Evolutionary conservation across 1,140 invertebrate genomes (phyloP).

Genomic region (Asobara japonica): DNA sequence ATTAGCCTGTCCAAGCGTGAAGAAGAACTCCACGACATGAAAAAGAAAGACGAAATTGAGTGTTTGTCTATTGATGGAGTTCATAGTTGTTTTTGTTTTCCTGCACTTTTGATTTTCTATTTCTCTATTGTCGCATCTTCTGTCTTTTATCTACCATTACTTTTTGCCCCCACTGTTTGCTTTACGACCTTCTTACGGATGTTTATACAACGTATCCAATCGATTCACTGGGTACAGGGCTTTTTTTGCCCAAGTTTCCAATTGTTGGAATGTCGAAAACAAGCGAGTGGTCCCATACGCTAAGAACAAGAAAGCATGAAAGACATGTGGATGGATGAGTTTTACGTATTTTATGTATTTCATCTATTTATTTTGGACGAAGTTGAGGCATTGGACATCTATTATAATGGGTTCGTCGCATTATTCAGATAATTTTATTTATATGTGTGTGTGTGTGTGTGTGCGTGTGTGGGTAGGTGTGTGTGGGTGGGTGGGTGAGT

Average conservation of each 20-base stretch:
- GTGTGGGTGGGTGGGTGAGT: too few species aligned
- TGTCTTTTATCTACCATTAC: neutral
- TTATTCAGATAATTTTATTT: too few species aligned
- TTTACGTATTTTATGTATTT: too few species aligned
- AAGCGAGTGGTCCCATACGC: too few species aligned
- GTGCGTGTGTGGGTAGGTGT: too few species aligned
- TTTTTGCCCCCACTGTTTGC: neutral
- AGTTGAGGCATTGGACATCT: too few species aligned
- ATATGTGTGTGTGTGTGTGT: too few species aligned
- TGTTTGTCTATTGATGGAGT: neutral
- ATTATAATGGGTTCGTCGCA: too few species aligned
- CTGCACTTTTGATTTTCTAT: neutral
- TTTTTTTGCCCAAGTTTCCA: neutral
- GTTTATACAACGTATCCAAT: neutral
- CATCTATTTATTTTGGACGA: too few species aligned
- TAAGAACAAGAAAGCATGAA: too few species aligned
- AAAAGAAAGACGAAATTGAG: neutral
- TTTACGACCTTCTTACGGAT: neutral
- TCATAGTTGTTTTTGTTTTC: neutral
- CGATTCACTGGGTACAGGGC: neutral
- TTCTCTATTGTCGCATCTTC: neutral
- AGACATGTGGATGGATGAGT: too few species aligned
- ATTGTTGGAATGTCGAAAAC: neutral
- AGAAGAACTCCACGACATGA: neutral
- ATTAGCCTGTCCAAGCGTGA: neutral